phyloP scores from a whole-genome alignment of 2,888 invertebrate genomes.

The Tiliacea aurago region DNA sequence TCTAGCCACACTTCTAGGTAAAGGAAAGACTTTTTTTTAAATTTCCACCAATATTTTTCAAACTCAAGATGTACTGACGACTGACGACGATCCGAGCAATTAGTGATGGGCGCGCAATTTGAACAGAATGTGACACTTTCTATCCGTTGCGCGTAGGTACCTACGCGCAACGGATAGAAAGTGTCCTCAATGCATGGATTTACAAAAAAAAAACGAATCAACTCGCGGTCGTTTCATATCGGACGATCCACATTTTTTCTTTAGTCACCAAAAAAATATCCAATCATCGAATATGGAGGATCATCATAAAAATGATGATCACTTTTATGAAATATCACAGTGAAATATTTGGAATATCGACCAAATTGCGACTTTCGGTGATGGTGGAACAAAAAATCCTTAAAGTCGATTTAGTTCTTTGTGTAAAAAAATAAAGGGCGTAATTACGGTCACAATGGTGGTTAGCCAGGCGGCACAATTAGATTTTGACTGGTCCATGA shows the following conservation, averaged over 20 bases:
- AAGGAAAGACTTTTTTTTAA: neutral
- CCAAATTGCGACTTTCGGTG: conserved; percentile 80
- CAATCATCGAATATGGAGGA: conserved; percentile 55
- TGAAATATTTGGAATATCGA: conserved; percentile 83
- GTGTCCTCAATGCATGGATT: conserved; percentile 49
- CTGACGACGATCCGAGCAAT: conserved; percentile 11
- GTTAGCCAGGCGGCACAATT: conserved; percentile 89
- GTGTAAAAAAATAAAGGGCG: conserved; percentile 86
- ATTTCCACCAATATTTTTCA: neutral
- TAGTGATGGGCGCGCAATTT: conserved; percentile 25
- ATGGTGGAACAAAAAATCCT: conserved; percentile 79
- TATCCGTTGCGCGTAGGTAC: too few relatives aligned
- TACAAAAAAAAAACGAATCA: conserved; percentile 18
- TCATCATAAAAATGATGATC: conserved; percentile 61
- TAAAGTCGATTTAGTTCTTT: conserved; percentile 83
- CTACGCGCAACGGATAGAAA: conserved; percentile 32
- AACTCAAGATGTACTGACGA: neutral
- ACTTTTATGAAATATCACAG: conserved; percentile 70
- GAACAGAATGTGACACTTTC: conserved; percentile 18
- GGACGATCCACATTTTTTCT: conserved; percentile 25
- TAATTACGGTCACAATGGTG: conserved; percentile 89
- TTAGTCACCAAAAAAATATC: conserved; percentile 44
- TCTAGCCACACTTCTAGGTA: neutral
- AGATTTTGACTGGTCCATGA: conserved; percentile 89
- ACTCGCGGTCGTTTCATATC: conserved; percentile 5